A percentile compares a stretch with the other conserved stretches of the same genome.
Conservation (phyloP, 2,888 invertebrate genomes). For the Tryphoninae sp. region DNA sequence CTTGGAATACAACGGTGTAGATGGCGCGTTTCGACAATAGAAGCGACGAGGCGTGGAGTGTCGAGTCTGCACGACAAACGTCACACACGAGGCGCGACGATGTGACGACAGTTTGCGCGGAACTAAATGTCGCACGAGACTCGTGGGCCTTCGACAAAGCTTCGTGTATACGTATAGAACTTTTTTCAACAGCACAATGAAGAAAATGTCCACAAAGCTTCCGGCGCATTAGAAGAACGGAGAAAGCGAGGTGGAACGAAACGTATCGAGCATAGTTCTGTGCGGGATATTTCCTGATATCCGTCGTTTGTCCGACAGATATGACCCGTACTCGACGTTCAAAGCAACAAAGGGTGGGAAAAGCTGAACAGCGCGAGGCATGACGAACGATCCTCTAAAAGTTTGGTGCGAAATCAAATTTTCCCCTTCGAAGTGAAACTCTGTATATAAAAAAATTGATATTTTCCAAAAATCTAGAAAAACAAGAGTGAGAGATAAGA, state of each 20-base stretch:
- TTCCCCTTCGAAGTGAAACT: too few species aligned
- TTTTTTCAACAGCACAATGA: not conserved
- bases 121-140: slow-evolving; percentile 32
- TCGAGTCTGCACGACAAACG: slow-evolving; percentile 42
- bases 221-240: slow-evolving; percentile 43
- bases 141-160: slow-evolving; percentile 9
- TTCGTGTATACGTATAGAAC: slow-evolving; percentile 7
- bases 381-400: slow-evolving; percentile 12
- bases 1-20: slow-evolving; percentile 19
- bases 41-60: slow-evolving; percentile 61
- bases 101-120: slow-evolving; percentile 33
- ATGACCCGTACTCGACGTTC: slow-evolving; percentile 21
- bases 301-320: slow-evolving; percentile 51
- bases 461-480: not conserved
- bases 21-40: slow-evolving; percentile 57
- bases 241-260: slow-evolving; percentile 68
- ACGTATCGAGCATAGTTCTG: slow-evolving; percentile 66
- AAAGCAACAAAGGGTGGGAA: slow-evolving; percentile 6
- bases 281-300: slow-evolving; percentile 66
- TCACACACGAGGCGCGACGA: not conserved
- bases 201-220: slow-evolving; percentile 8
- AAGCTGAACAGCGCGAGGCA: slow-evolving; percentile 6
- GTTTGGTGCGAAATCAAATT: too few species aligned
- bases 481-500: not conserved
- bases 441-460: too few species aligned